phyloP scores from a whole-genome alignment of 2,113 vertebrate species.

The Eolophus roseicapilla region DNA sequence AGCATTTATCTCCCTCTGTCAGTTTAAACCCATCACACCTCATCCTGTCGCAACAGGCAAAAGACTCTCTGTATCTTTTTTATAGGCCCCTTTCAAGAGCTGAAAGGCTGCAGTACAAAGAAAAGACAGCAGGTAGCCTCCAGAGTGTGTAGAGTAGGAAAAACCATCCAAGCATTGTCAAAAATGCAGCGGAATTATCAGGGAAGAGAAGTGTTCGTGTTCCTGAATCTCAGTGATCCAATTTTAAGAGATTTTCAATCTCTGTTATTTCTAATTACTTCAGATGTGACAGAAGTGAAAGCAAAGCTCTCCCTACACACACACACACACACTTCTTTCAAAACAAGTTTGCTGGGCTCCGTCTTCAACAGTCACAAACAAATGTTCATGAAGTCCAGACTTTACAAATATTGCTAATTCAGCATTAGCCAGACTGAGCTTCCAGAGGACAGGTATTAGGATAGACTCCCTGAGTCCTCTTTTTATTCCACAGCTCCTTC shows the following conservation, averaged over 20 bases:
- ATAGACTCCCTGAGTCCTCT: not conserved
- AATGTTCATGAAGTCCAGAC: not conserved
- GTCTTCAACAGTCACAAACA: not conserved
- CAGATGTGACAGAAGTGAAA: not conserved
- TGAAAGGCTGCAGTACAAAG: not conserved
- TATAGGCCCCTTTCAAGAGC: not conserved
- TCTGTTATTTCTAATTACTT: not conserved
- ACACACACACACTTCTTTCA: not conserved
- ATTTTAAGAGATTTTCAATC: not conserved
- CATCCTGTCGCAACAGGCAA: not conserved
- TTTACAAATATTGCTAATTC: not conserved
- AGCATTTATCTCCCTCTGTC: not conserved
- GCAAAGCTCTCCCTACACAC: fast-evolving
- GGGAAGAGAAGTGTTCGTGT: not conserved
- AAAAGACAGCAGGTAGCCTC: not conserved
- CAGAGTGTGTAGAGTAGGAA: not conserved
- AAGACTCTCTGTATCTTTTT: not conserved
- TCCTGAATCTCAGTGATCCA: not conserved
- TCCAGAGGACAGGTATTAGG: not conserved
- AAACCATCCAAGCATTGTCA: not conserved
- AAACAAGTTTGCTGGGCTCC: not conserved
- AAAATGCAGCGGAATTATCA: not conserved
- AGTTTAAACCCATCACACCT: not conserved
- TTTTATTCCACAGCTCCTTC: not conserved
- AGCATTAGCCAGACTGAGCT: not conserved